Evolutionary conservation across 2,888 invertebrate species (phyloP).

Genomic region (Lochmaea crataegi): DNA sequence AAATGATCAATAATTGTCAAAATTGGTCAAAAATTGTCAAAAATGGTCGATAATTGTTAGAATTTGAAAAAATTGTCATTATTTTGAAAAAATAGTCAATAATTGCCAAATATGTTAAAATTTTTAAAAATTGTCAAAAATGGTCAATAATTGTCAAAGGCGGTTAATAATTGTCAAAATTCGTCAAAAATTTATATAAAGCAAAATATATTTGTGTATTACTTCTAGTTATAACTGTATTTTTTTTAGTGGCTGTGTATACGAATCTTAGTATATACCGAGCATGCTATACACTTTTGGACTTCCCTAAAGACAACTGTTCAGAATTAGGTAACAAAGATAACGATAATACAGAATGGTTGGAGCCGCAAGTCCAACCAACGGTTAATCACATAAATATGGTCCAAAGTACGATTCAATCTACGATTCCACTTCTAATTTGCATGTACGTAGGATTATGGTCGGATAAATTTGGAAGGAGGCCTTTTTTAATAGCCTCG

Average conservation of each 20-base stretch:
- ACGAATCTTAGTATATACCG: conserved; percentile 75
- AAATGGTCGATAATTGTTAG: too few relatives aligned
- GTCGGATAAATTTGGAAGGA: conserved; percentile 83
- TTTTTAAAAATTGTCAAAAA: too few relatives aligned
- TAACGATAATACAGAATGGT: conserved; percentile 64
- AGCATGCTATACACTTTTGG: conserved; percentile 72
- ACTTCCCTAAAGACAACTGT: conserved; percentile 72
- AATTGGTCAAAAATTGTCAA: too few relatives aligned
- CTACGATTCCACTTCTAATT: conserved; percentile 74
- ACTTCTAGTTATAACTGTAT: background rate
- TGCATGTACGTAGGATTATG: conserved; percentile 83
- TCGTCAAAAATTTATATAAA: too few relatives aligned
- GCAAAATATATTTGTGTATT: too few relatives aligned
- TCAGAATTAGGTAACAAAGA: conserved; percentile 68
- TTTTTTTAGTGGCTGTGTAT: background rate
- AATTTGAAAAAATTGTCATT: too few relatives aligned
- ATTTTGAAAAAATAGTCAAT: too few relatives aligned
- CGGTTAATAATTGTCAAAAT: too few relatives aligned
- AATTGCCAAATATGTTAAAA: too few relatives aligned
- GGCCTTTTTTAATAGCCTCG: conserved; percentile 75
- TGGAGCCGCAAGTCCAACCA: conserved; percentile 72
- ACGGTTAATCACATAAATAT: conserved; percentile 74
- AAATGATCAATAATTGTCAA: too few relatives aligned
- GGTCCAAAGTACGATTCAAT: conserved; percentile 72
- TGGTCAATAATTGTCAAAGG: too few relatives aligned